Base-by-base conservation (phyloP, 1,140 invertebrate genomes). In the Philotrypesis tridentata region DNA sequence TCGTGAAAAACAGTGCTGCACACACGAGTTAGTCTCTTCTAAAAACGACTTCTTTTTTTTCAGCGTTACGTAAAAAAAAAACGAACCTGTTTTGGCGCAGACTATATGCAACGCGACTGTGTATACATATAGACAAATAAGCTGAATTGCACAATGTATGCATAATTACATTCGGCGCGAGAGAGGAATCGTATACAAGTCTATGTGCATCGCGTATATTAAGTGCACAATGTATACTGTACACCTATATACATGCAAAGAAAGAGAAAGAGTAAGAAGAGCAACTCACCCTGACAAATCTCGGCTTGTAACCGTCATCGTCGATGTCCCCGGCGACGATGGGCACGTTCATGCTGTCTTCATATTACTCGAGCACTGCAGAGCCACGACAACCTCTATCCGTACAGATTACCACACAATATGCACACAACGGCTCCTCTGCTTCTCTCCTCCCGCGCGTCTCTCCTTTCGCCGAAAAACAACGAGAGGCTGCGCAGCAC, bases 291-390 rank as follows among this genome's bases (percentile, higher is more conserved):
- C 91, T 88, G 68, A 92, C 86, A 67, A 92, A 92, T 87, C 89
- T 89, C 43, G 88, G 90, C 70, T 88, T 89, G 82, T 89, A 89
- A 72, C 85, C 87, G 31, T 91, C 89, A 79, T 91, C 90, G 76
- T 90, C 85, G 82, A 92, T 85, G 84, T 92, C 90, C 80, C 91
- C 91, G 72, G 91, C 87, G 61, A 92, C 87, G 63, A 92, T 92
- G 71, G 91, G 91, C 7, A 89, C 85, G 83, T 92, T 92, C 91
- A 92, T 92, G 85, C 84, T 91, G 83, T 71, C 85, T 79, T 84
- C 85, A 78, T 65, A 78, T 82, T 77, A 68, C 40, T 9, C 73
- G 21, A 27, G 11, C 63, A 17, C 5, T 21, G 7, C 7, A 55
- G 17, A 7, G n/a, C n/a, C n/a, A n/a, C n/a, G n/a, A n/a, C n/a